phyloP scores from a whole-genome alignment of 2,888 invertebrate species.

The Lapara coniferarum region DNA sequence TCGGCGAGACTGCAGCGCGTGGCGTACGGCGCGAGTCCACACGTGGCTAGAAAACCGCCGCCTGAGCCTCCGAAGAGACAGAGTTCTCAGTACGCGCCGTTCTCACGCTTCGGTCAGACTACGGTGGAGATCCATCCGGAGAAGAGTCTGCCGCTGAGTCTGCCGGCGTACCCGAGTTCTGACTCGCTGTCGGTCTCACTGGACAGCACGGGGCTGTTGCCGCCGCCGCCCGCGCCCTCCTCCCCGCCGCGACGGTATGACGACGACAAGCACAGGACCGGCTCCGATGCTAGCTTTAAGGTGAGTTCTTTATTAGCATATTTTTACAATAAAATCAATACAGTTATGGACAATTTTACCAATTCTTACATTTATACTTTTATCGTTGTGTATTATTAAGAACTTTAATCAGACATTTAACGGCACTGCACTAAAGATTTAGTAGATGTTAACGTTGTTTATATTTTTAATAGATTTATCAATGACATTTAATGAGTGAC shows the following conservation, averaged over 20 bases:
- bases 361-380: too few species aligned
- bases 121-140: constrained; percentile 84
- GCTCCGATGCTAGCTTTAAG: constrained; percentile 93
- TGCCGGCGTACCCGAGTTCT: constrained; percentile 86
- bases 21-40: constrained; percentile 86
- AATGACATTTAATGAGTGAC: not conserved
- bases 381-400: too few species aligned
- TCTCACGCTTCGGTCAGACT: constrained; percentile 81
- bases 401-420: too few species aligned
- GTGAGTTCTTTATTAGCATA: constrained; percentile 63
- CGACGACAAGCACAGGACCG: constrained; percentile 84
- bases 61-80: constrained; percentile 92
- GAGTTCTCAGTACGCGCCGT: constrained; percentile 81
- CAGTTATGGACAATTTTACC: too few species aligned
- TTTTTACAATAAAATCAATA: not conserved
- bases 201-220: constrained; percentile 85
- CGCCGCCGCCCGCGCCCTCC: constrained; percentile 86
- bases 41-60: constrained; percentile 90
- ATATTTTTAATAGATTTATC: too few species aligned
- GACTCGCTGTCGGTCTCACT: constrained; percentile 86
- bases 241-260: constrained; percentile 83
- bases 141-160: constrained; percentile 84
- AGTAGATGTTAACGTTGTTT: too few species aligned
- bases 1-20: constrained; percentile 79
- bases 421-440: too few species aligned